Percentiles rank a stretch among this genome's conserved stretches.
phyloP scores from a whole-genome alignment of 2,797 vertebrate genomes.

The Rousettus madagascariensis region DNA sequence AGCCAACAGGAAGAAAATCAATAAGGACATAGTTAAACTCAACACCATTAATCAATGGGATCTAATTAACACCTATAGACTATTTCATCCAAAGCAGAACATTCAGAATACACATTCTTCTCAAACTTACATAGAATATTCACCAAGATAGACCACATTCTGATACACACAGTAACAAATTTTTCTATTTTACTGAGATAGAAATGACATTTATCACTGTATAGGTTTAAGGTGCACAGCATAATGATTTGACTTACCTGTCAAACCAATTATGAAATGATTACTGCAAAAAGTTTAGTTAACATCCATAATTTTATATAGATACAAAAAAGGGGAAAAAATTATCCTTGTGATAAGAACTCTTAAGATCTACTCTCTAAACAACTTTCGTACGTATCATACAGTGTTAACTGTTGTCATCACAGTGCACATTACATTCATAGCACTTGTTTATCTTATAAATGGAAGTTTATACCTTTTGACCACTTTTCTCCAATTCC shows the following conservation, averaged over 20 bases:
- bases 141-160: neutral
- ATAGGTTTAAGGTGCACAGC: neutral
- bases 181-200: neutral
- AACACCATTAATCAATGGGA: neutral
- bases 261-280: neutral
- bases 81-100: neutral
- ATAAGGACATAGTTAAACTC: neutral
- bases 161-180: neutral
- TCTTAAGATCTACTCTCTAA: neutral
- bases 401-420: neutral
- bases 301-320: neutral
- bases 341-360: neutral
- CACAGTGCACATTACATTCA: neutral
- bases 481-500: neutral
- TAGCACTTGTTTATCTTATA: neutral
- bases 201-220: neutral
- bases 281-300: neutral
- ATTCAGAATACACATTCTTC: neutral
- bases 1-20: neutral
- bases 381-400: neutral
- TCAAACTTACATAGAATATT: neutral
- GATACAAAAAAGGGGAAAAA: neutral
- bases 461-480: neutral
- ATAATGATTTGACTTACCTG: neutral
- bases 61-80: neutral